Evolutionary conservation across 30 jellyfish, hydroid and myxozoan species (phyloP).

Genomic region (Turritopsis dohrnii): DNA sequence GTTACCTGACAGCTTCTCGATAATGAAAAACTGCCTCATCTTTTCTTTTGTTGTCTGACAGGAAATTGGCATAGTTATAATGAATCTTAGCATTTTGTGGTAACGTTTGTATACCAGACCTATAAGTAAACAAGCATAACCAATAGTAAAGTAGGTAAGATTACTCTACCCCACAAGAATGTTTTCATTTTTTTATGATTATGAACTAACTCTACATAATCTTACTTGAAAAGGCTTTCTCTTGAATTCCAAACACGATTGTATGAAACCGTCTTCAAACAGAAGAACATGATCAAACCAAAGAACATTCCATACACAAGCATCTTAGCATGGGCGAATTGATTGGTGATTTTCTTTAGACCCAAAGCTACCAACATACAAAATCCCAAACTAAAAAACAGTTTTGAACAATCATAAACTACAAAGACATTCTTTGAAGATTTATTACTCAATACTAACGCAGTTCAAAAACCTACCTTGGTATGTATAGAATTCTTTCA

Average conservation of each 20-base stretch:
- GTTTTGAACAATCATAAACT: neutral
- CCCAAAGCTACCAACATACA: slow-evolving; percentile 71
- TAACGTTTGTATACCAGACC: slow-evolving; percentile 67
- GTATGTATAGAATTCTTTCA: slow-evolving; percentile 73
- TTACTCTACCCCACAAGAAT: too few species aligned
- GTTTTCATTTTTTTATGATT: neutral
- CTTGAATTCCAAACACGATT: slow-evolving; percentile 74
- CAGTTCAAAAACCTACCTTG: slow-evolving; percentile 41
- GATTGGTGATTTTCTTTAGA: slow-evolving; percentile 3
- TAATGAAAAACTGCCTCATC: slow-evolving; percentile 69
- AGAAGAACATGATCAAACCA: slow-evolving; percentile 21
- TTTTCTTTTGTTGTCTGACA: slow-evolving; percentile 52
- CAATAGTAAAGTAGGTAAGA: neutral
- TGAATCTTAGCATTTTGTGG: slow-evolving; percentile 90
- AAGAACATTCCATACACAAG: slow-evolving; percentile 9
- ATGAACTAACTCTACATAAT: neutral
- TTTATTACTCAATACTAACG: neutral
- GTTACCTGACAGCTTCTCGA: slow-evolving; percentile 55
- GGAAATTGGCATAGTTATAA: slow-evolving; percentile 68
- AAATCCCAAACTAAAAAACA: slow-evolving; percentile 64
- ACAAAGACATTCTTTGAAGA: neutral
- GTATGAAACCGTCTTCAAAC: slow-evolving; percentile 41
- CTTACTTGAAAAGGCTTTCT: slow-evolving; percentile 69
- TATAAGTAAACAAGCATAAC: slow-evolving; percentile 5
- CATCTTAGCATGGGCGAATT: neutral